Conservation (phyloP, 2,113 vertebrate genomes). For the Triplophysa siluroides region DNA sequence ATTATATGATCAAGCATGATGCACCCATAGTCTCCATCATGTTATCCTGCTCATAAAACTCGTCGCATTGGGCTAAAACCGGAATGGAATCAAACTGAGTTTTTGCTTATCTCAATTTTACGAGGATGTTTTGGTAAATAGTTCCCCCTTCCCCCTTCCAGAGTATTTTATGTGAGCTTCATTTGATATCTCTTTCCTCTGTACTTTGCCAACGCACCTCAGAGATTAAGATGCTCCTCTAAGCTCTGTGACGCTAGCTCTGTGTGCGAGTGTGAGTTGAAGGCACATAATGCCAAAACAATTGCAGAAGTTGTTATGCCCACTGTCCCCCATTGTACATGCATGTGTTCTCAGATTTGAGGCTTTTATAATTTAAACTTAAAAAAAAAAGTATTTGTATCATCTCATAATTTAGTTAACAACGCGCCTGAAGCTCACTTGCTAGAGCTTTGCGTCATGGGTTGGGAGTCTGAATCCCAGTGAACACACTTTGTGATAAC, state of each 20-base stretch:
- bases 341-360: too few relatives aligned
- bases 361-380: too few relatives aligned
- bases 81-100: slow-evolving; percentile 51
- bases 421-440: too few relatives aligned
- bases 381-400: too few relatives aligned
- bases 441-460: too few relatives aligned
- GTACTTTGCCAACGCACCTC: slow-evolving; percentile 58
- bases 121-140: slow-evolving; percentile 59
- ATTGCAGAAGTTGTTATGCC: slow-evolving; percentile 62
- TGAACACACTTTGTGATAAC: too few relatives aligned
- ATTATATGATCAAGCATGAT: slow-evolving; percentile 52
- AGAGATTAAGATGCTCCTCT: slow-evolving; percentile 59
- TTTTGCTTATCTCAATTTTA: slow-evolving; percentile 59
- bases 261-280: slow-evolving; percentile 60
- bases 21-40: slow-evolving; percentile 52
- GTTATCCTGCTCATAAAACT: slow-evolving; percentile 54
- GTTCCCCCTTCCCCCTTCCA: slow-evolving; percentile 49
- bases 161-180: slow-evolving; percentile 49
- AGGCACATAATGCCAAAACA: slow-evolving; percentile 60
- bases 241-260: slow-evolving; percentile 57
- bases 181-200: slow-evolving; percentile 63
- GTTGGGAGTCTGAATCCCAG: too few relatives aligned
- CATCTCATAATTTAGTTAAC: too few relatives aligned
- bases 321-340: background rate
- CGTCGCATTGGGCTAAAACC: slow-evolving; percentile 52